Evolutionary conservation across 2,888 invertebrate genomes (phyloP), one percentile per base, ranked within the genome.

Genomic region (Dorcus hopei): DNA sequence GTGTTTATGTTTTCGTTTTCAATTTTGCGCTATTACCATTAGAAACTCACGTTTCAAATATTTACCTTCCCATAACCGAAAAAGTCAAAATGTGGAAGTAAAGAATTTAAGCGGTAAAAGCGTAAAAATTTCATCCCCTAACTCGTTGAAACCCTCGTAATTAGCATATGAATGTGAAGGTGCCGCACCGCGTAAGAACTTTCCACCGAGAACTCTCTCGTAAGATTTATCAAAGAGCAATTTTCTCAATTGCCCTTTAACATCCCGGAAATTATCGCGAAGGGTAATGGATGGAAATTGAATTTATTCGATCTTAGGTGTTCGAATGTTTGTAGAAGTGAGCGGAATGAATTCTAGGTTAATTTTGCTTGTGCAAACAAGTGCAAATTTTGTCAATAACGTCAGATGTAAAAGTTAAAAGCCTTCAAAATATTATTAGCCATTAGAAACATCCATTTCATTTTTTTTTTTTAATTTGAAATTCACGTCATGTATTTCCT

Each of bases 211-310:
- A 26, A 40, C 40, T 19, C 51, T 9, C 52, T 40, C 19, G 39
- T 39, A 52, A 48, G 53, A 53, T 38, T 58, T 58, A 63, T 65
- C 63, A 62, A 61, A 63, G 61, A 57, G 60, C 60, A 61, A 65
- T 61, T 63, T 63, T 61, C 61, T 47, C 54, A 64, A 64, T 62
- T 64, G 57, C 58, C 47, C n/a, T 39, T 40, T 33, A 33, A 33
- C 26, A 33, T n/a, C 49, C 39, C 50, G 48, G 59, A 63, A 65
- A 61, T 54, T 63, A 57, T 60, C 60, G 58, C 40, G 41, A 57
- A 52, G 47, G 57, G 38, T 33, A 14, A 14, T 9, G 39, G 38
- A 52, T 52, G 52, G 52, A 54, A 52, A 41, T 43, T 38, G 16
- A 42, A 49, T 38, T 49, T 55, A 23, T 41, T 14, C n/a, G 14